phyloP scores from a whole-genome alignment of 2,888 invertebrate species.

The Ecliptopera silaceata region DNA sequence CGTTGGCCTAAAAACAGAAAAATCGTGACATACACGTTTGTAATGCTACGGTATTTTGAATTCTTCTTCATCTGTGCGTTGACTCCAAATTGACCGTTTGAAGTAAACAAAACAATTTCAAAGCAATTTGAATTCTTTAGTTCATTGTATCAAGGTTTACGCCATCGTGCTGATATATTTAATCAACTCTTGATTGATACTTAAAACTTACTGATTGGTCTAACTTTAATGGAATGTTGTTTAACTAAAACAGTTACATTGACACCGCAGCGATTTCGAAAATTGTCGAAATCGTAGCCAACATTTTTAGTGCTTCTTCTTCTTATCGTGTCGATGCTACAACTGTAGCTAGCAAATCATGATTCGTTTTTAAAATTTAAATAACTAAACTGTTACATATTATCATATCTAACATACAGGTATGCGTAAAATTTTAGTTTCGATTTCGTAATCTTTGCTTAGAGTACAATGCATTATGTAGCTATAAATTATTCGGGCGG shows the following conservation, averaged over 20 bases:
- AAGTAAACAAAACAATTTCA: conserved; percentile 45
- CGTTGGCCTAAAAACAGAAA: conserved; percentile 60
- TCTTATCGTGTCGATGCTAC: no score
- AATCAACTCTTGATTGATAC: conserved; percentile 24
- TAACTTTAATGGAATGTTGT: conserved; percentile 26
- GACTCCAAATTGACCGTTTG: conserved; percentile 46
- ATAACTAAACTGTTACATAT: no score
- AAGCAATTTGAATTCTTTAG: conserved; percentile 45
- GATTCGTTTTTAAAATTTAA: no score
- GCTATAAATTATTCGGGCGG: conserved; percentile 17
- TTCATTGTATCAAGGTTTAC: conserved; percentile 42
- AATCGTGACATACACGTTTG: conserved; percentile 52
- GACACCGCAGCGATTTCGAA: conserved; percentile 15
- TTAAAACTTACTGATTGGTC: conserved; percentile 27
- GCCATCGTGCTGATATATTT: conserved; percentile 35
- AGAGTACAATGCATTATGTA: conserved; percentile 10
- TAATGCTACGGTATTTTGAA: conserved; percentile 49
- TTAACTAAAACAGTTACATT: conserved; percentile 13
- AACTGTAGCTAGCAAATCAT: no score
- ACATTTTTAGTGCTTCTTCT: no score
- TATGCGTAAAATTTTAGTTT: conserved; percentile 16
- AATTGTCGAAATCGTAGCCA: conserved; percentile 22
- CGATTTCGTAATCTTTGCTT: conserved; percentile 25
- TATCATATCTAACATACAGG: no score
- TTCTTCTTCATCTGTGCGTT: conserved; percentile 44